These are phyloP conservation scores for Antennarius striatus DNA, from an alignment of 2,113 vertebrate species.

Conservation along the genomic window DNA sequence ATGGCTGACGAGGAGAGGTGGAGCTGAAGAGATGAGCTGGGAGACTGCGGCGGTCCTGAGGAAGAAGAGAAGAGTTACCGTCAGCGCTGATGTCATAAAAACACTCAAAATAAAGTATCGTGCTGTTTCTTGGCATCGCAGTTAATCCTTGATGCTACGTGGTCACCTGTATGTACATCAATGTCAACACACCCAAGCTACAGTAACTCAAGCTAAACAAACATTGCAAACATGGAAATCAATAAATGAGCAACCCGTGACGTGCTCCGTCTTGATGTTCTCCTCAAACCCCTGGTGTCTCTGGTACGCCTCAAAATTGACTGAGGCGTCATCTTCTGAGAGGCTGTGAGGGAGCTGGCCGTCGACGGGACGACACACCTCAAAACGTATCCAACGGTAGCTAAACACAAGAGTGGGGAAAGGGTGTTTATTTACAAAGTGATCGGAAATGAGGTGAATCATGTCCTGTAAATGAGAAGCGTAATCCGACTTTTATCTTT, in stretches of 20 bases:
- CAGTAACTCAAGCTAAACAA: not conserved
- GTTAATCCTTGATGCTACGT: too few species aligned
- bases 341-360: conserved; percentile 77
- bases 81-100: not conserved
- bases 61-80: not conserved
- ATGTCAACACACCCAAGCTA: not conserved
- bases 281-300: conserved; percentile 78
- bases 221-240: not conserved
- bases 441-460: too few species aligned
- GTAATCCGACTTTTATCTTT: too few species aligned
- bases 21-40: conserved; percentile 67
- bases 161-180: not conserved
- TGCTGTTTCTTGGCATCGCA: too few species aligned
- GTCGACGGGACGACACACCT: conserved; percentile 83
- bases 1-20: conserved; percentile 63
- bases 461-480: too few species aligned
- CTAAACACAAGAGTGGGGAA: conserved; percentile 51
- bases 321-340: conserved; percentile 78
- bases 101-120: too few species aligned
- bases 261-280: conserved; percentile 66
- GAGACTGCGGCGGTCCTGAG: conserved; percentile 64
- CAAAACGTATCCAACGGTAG: conserved; percentile 89
- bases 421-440: not conserved
- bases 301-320: conserved; percentile 87
- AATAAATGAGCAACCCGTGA: conserved; percentile 50